These are phyloP conservation scores for Brachionichthys hirsutus DNA, from an alignment of 2,113 vertebrate species.

Conservation along the genomic window DNA sequence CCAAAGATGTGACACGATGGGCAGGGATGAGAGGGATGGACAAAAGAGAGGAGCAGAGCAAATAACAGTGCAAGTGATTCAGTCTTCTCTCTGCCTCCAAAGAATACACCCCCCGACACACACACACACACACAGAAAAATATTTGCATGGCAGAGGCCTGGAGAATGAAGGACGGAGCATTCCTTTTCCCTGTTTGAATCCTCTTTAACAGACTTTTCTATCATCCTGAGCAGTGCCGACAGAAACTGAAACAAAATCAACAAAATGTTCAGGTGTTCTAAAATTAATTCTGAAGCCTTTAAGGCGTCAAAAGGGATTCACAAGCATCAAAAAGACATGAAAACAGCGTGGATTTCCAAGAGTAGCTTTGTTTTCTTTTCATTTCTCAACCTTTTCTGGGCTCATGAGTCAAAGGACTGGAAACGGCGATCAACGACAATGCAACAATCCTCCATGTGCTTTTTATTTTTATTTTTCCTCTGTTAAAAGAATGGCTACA, in stretches of 20 bases:
- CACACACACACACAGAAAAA: constrained; percentile 28
- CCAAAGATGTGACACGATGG: constrained; percentile 31
- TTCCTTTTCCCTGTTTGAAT: constrained; percentile 62
- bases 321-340: constrained; percentile 61
- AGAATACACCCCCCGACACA: constrained; percentile 16
- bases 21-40: constrained; percentile 32
- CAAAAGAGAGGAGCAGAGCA: constrained; percentile 34
- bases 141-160: constrained; percentile 61
- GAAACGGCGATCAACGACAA: constrained; percentile 39
- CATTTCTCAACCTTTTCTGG: constrained; percentile 37
- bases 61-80: constrained; percentile 45
- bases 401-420: constrained; percentile 31
- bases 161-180: constrained; percentile 48
- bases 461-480: constrained; percentile 24
- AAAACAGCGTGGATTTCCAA: constrained; percentile 48
- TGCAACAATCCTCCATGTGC: constrained; percentile 29
- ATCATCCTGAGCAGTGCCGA: constrained; percentile 33
- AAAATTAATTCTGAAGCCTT: constrained; percentile 47
- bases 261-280: constrained; percentile 56
- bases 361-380: constrained; percentile 42
- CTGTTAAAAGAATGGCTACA: constrained; percentile 36
- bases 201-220: constrained; percentile 43
- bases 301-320: constrained; percentile 42
- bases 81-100: constrained; percentile 55
- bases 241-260: constrained; percentile 25